Percentiles rank a stretch among this genome's conserved stretches.
These are phyloP conservation scores for Lycopodina hypogea DNA, from an alignment of 37 sponge, comb jelly and placozoan species.

Conservation along the genomic window DNA sequence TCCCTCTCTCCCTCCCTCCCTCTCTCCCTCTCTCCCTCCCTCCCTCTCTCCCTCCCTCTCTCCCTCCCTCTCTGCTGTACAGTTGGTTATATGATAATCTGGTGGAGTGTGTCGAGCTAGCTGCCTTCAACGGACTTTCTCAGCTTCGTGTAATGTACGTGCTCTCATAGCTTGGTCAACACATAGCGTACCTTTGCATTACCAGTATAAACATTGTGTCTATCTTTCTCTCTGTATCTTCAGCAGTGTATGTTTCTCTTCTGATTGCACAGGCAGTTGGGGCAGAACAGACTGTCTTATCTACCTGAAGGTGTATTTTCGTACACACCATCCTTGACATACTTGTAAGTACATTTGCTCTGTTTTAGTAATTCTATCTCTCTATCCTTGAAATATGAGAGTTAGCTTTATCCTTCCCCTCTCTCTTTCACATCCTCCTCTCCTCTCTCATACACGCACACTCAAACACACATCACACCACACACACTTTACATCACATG, in stretches of 20 bases:
- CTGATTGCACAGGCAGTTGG: conserved; percentile 16
- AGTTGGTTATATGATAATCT: conserved; percentile 23
- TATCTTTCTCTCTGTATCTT: background rate
- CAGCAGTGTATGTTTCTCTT: background rate
- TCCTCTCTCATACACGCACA: too few species aligned
- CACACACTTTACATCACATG: too few species aligned
- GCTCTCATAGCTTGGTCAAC: background rate
- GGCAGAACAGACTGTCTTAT: conserved; percentile 9
- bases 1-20: too few species aligned
- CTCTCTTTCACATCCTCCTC: too few species aligned
- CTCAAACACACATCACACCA: too few species aligned
- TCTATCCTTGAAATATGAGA: too few species aligned
- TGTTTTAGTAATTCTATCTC: background rate
- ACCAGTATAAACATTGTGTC: too few species aligned
- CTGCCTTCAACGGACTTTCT: background rate
- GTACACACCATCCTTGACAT: conserved; percentile 17
- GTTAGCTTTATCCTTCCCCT: too few species aligned
- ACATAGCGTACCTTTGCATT: too few species aligned
- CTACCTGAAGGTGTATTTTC: conserved; percentile 34
- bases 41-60: too few species aligned
- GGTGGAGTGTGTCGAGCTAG: conserved; percentile 9
- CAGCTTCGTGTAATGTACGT: conserved; percentile 1
- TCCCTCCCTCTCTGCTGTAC: background rate
- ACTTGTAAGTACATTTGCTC: conserved; percentile 23
- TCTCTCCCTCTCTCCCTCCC: too few species aligned